Conservation (phyloP, 2,113 vertebrate genomes). For the Saguinus imperator region DNA sequence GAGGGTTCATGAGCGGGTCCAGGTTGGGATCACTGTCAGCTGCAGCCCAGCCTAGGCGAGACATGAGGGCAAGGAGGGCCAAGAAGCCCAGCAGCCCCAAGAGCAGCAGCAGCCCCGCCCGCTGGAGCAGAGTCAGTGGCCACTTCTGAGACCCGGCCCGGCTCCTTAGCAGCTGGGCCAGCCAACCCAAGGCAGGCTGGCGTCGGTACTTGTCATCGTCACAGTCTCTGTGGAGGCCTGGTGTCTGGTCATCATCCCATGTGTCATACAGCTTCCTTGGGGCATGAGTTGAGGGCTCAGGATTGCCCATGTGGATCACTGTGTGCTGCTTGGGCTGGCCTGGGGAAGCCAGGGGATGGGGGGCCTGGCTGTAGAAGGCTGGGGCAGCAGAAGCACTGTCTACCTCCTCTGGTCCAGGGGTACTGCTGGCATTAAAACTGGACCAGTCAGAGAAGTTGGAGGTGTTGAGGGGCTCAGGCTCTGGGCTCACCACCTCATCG, state of each 20-base stretch:
- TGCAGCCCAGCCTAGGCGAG: conserved; percentile 93
- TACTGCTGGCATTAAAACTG: no score
- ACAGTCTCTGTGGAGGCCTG: conserved; percentile 87
- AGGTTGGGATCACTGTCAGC: no score
- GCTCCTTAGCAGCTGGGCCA: conserved; percentile 93
- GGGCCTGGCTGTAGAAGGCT: no score
- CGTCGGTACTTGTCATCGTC: conserved; percentile 95
- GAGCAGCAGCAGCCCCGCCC: conserved; percentile 89
- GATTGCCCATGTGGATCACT: conserved; percentile 83
- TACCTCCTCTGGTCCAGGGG: no score
- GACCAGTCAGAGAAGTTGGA: no score
- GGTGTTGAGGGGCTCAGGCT: no score
- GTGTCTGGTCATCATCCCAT: conserved; percentile 62
- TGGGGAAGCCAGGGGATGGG: no score
- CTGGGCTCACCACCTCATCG: no score
- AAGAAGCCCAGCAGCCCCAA: conserved; percentile 92
- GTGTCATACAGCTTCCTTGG: conserved; percentile 94
- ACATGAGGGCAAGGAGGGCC: conserved; percentile 93
- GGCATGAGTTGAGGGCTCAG: conserved; percentile 69
- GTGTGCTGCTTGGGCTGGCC: conserved; percentile 82
- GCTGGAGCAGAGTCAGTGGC: conserved; percentile 87
- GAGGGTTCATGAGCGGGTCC: conserved; percentile 93
- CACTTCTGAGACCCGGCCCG: conserved; percentile 86
- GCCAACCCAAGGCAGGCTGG: conserved; percentile 91
- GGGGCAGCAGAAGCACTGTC: no score